Evolutionary conservation across 2,113 vertebrate genomes (phyloP), one percentile per base, ranked within the genome.

Genomic region (Xerus inauris): DNA sequence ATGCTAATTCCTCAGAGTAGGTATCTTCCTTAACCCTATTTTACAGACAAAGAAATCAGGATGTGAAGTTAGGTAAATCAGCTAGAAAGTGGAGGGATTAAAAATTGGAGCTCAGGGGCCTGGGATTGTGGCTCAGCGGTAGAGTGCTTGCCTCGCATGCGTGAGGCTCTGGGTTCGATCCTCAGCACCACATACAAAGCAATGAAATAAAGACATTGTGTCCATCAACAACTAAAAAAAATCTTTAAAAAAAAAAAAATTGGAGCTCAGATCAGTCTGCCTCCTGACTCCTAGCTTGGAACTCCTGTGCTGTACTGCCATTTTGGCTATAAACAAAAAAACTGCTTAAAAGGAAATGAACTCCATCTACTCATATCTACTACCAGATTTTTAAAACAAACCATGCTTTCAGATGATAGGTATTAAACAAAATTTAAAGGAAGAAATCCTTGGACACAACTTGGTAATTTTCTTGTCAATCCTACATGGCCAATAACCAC

Each of bases 371-470:
- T n/a, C n/a, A 82, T n/a, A 59, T 22, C 62, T 81, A 19, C 51
- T 75, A 19, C 24, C 17, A 86, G 1, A 62, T 69, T 38, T 40
- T 42, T 40, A 71, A 80, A 85, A 69, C 28, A 82, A 91, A 91
- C 19, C 62, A 40, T 76, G 88, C 51, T 49, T 49, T 69, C 54
- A 32, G n/a, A 59, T 54, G 51, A 32, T 73, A 59, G n/a, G 28
- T 22, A 51, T 65, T n/a, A 57, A 42, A 35, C 32, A 92, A 86
- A 79, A 88, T 80, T 67, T 84, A 84, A 73, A 91, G 71, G 83
- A 91, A 59, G n/a, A 72, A 84, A 40, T 64, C 72, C 20, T 84
- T 22, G 84, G 67, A 45, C 59, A 79, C 16, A 81, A 51, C 19
- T 40, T 83, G 62, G 47, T 54, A 40, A 20, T 19, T n/a, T 87